A percentile compares a stretch with the other conserved stretches of the same genome.
phyloP scores from a whole-genome alignment of 1,140 invertebrate species.

The Drosophila mauritiana region DNA sequence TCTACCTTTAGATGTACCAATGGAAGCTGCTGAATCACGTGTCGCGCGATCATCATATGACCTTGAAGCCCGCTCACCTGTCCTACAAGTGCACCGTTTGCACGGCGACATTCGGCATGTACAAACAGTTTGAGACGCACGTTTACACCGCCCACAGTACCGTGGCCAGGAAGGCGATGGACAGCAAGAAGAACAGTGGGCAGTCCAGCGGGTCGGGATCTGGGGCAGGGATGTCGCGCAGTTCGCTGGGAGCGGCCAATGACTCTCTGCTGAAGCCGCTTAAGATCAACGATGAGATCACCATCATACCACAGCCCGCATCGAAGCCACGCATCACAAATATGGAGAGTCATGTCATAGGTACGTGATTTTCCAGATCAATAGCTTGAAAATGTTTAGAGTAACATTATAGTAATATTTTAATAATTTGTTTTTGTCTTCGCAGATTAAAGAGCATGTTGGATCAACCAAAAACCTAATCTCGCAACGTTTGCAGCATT shows the following conservation, averaged over 20 bases:
- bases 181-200: slow-evolving; percentile 88
- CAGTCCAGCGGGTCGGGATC: slow-evolving; percentile 52
- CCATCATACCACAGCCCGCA: slow-evolving; percentile 94
- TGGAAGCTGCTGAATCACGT: slow-evolving; percentile 97
- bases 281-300: slow-evolving; percentile 96
- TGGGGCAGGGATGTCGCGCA: slow-evolving; percentile 53
- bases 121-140: slow-evolving; percentile 97
- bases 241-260: slow-evolving; percentile 73
- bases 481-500: slow-evolving; percentile 73
- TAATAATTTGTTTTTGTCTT: background rate
- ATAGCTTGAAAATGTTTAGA: too few relatives aligned
- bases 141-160: slow-evolving; percentile 96
- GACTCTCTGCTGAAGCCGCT: slow-evolving; percentile 92
- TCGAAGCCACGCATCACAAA: slow-evolving; percentile 84
- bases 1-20: slow-evolving; percentile 91
- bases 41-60: slow-evolving; percentile 95
- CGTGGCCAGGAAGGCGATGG: slow-evolving; percentile 91
- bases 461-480: slow-evolving; percentile 77
- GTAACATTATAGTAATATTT: too few relatives aligned
- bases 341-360: slow-evolving; percentile 84
- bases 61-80: slow-evolving; percentile 94
- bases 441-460: slow-evolving; percentile 68
- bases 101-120: slow-evolving; percentile 97
- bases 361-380: slow-evolving; percentile 39
- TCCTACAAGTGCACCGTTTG: slow-evolving; percentile 98